Conservation (phyloP, 2,888 invertebrate genomes). For the Allacma fusca region DNA sequence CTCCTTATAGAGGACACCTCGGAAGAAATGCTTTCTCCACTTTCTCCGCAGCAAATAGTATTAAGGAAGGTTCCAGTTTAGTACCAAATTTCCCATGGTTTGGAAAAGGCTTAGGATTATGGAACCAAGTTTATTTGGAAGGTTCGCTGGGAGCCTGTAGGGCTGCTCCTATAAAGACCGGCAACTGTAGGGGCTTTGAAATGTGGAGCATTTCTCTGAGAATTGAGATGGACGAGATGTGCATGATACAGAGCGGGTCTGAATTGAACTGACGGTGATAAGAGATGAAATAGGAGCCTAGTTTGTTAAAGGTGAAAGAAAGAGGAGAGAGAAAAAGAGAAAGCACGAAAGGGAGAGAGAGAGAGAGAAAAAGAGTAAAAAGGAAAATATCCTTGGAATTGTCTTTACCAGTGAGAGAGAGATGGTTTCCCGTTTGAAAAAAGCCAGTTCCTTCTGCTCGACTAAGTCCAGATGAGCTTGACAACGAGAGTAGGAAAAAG, state of each 20-base stretch:
- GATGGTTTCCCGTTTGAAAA: constrained; percentile 76
- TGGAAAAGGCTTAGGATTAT: no score
- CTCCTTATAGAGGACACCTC: no score
- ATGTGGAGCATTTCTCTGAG: no score
- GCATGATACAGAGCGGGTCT: not conserved
- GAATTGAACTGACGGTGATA: not conserved
- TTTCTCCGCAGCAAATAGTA: no score
- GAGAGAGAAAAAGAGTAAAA: not conserved
- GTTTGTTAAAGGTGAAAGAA: not conserved
- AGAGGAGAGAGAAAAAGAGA: not conserved
- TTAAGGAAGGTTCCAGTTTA: no score
- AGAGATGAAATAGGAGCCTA: not conserved
- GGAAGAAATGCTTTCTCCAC: no score
- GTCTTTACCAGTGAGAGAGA: constrained; percentile 67
- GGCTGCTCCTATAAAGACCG: no score
- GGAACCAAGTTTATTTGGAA: no score
- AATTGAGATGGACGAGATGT: no score
- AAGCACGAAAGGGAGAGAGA: not conserved
- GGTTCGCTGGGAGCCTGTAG: no score
- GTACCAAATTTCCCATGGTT: no score
- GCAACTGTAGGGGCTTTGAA: no score
- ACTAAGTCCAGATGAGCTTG: constrained; percentile 83
- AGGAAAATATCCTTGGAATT: constrained; percentile 2
- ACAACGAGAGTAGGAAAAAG: constrained; percentile 92
- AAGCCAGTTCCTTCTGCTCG: constrained; percentile 70